phyloP scores from a whole-genome alignment of 2,797 vertebrate species.

The Mycteria americana region DNA sequence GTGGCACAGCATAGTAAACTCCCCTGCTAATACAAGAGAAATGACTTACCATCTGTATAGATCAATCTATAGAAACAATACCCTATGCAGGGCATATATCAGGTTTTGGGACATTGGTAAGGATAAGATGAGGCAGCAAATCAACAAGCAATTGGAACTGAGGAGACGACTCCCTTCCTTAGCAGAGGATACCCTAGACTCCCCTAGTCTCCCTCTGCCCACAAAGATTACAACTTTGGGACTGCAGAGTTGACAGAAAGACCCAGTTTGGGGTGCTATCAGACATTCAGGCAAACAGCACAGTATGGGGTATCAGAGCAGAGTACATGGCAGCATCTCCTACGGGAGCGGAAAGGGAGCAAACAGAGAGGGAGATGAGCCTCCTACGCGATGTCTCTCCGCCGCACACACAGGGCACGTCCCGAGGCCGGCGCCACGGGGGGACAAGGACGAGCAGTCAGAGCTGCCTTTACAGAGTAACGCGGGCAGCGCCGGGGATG shows the following conservation, averaged over 20 bases:
- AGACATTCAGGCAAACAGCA: not conserved
- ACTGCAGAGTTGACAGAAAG: not conserved
- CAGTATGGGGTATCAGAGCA: not conserved
- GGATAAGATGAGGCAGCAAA: not conserved
- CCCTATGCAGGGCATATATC: fast-evolving
- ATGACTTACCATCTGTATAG: not conserved
- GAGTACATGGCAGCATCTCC: not conserved
- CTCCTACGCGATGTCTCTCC: not conserved
- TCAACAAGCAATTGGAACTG: not conserved
- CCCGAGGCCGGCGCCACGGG: not conserved
- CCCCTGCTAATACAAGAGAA: not conserved
- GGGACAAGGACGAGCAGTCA: not conserved
- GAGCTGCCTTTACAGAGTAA: not conserved
- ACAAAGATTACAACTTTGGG: not conserved
- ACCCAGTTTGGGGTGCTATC: too few relatives aligned
- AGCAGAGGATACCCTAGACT: not conserved
- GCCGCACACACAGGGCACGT: not conserved
- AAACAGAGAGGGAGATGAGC: too few relatives aligned
- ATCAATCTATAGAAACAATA: not conserved
- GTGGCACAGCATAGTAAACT: not conserved
- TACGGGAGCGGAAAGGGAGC: not conserved
- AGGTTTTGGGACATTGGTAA: not conserved
- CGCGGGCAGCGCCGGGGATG: not conserved
- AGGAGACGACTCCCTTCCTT: not conserved
- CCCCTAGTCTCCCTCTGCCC: not conserved